phyloP scores from a whole-genome alignment of 2,113 vertebrate species.

The Tychaedon coryphoeus region DNA sequence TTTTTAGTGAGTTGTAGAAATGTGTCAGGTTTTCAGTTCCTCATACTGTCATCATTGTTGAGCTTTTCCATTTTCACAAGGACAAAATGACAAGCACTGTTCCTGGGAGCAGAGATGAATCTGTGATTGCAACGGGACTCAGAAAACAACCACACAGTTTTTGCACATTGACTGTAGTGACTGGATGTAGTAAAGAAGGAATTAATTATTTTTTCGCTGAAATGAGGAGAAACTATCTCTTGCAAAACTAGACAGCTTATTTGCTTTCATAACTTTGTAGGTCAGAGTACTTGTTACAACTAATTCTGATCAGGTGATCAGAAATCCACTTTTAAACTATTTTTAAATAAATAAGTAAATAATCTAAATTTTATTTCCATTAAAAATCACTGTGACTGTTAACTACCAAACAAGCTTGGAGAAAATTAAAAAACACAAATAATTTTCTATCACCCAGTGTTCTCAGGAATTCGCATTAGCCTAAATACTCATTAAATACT shows the following conservation, averaged over 20 bases:
- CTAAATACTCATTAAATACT: background rate
- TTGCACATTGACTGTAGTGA: background rate
- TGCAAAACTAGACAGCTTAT: background rate
- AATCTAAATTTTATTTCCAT: no score
- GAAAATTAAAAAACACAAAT: background rate
- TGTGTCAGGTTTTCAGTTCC: slow-evolving; percentile 4
- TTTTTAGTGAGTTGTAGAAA: slow-evolving; percentile 5
- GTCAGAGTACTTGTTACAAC: background rate
- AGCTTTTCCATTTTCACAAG: slow-evolving; percentile 12
- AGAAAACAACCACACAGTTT: background rate
- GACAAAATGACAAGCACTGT: slow-evolving; percentile 1
- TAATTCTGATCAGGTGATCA: background rate
- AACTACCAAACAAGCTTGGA: background rate
- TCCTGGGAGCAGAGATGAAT: background rate
- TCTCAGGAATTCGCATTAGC: background rate
- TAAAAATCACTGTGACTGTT: background rate
- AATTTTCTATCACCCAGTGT: background rate
- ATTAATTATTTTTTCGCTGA: background rate
- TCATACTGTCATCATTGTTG: background rate
- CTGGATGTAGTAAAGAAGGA: background rate
- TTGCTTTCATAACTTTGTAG: background rate
- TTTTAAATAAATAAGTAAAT: background rate
- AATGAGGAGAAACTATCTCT: background rate
- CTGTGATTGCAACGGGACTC: background rate
- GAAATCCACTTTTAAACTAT: background rate